phyloP scores from a whole-genome alignment of 2,797 vertebrate species.

The Ctenopoma kingsleyae region DNA sequence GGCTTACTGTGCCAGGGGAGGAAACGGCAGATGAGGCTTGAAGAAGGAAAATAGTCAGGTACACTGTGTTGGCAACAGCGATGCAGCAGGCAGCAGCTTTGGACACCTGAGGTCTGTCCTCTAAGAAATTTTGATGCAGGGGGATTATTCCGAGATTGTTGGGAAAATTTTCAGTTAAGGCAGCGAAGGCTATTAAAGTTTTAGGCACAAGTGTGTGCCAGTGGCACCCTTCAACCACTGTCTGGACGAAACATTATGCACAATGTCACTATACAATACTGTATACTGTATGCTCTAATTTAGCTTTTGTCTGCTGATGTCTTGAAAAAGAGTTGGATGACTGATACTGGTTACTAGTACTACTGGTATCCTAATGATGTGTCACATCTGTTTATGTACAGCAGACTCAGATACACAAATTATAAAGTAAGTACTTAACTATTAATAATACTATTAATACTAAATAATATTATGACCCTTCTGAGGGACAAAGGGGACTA shows the following conservation, averaged over 20 bases:
- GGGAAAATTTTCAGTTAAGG: conserved; percentile 1
- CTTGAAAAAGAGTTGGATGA: background rate
- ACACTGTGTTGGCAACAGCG: conserved; percentile 16
- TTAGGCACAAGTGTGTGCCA: background rate
- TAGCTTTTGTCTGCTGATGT: background rate
- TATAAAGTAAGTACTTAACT: no score
- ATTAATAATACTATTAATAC: no score
- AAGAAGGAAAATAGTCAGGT: conserved; percentile 20
- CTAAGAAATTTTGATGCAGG: conserved; percentile 18
- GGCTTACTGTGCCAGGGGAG: conserved; percentile 29
- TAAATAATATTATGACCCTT: no score
- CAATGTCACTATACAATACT: background rate
- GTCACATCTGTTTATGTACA: no score
- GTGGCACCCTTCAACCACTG: background rate
- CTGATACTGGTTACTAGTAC: no score
- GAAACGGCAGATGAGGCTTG: conserved; percentile 29
- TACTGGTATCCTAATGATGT: no score
- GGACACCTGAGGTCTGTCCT: conserved; percentile 9
- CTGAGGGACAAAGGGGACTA: no score
- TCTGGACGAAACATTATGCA: background rate
- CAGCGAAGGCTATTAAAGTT: background rate
- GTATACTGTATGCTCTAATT: background rate
- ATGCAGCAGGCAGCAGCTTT: conserved; percentile 19
- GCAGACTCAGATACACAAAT: no score
- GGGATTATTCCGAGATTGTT: conserved; percentile 27